These are phyloP conservation scores for Gopherus flavomarginatus DNA, from an alignment of 2,113 vertebrate genomes.

Conservation along the genomic window DNA sequence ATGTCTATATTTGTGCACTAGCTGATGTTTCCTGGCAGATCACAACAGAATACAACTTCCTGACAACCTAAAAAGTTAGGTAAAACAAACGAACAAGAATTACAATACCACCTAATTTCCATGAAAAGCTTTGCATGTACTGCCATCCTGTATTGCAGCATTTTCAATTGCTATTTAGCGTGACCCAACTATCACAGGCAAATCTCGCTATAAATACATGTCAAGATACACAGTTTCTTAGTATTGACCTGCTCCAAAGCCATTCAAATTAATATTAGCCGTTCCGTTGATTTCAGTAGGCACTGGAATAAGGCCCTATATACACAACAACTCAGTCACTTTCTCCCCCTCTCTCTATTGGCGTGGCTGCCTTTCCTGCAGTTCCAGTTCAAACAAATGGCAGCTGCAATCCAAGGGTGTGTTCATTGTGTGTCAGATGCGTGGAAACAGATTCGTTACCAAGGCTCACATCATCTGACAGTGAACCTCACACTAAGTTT, in stretches of 20 bases:
- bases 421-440: background rate
- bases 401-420: slow-evolving; percentile 46
- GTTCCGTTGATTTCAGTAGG: background rate
- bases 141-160: background rate
- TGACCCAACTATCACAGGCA: background rate
- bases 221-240: fast-evolving
- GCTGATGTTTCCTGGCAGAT: slow-evolving; percentile 47
- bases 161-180: background rate
- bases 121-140: slow-evolving; percentile 38
- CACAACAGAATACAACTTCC: slow-evolving; percentile 62
- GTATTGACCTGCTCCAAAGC: background rate
- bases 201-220: background rate
- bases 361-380: background rate
- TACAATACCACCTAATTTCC: background rate
- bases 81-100: background rate
- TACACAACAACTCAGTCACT: background rate
- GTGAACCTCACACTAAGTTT: background rate
- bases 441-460: slow-evolving; percentile 20
- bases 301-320: background rate
- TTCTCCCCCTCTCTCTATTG: background rate
- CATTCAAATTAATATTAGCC: background rate
- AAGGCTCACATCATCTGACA: slow-evolving; percentile 2
- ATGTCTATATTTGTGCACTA: slow-evolving; percentile 66
- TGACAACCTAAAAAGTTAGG: slow-evolving; percentile 55
- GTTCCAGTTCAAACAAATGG: background rate